Evolutionary conservation across 2,888 invertebrate species (phyloP), one percentile per base, ranked within the genome.

Genomic region (Adela reaumurella): DNA sequence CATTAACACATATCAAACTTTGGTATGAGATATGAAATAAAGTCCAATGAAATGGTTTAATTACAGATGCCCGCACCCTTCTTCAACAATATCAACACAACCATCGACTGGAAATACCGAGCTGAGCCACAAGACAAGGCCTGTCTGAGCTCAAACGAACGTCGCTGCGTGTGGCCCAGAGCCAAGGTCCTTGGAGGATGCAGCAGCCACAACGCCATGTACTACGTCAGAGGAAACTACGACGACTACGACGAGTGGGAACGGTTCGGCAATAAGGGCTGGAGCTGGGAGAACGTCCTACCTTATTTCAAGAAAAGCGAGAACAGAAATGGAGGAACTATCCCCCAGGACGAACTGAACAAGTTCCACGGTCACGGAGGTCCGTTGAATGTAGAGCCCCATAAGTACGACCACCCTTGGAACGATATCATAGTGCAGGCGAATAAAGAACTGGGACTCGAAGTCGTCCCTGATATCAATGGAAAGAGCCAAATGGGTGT

Each of bases 111-210:
- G 68, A 54, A 58, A 29, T 84, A 81, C 59, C 56, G 65, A 49
- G 67, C 78, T 0, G 81, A 82, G 52, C 74, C 74, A 0, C 68
- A 80, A 17, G 52, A 62, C 2, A 55, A 56, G 2, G 61, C 61
- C 17, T 77, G 80, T 49, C 56, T 64, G 20, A 65, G 71, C 1
- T 57, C 62, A 47, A 59, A 56, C 14, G 57, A 62, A 8, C 59
- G 61, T 17, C 49, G 57, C 8, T 83, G 84, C 56, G 64, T 60
- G 46, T 85, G 82, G 82, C 74, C 82, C 0, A 68, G 83, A 17
- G 86, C 86, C 0, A 85, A 84, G 58, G 74, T 81, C 14, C 64
- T 90, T 1, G 90, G 90, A 0, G 90, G 89, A 0, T 74, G 81
- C 1, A 84, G 85, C 14, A 70, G 74, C 0, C 73, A 86, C 2